phyloP scores from a whole-genome alignment of 2,888 invertebrate genomes.

The Hirtodrosophila duncani region DNA sequence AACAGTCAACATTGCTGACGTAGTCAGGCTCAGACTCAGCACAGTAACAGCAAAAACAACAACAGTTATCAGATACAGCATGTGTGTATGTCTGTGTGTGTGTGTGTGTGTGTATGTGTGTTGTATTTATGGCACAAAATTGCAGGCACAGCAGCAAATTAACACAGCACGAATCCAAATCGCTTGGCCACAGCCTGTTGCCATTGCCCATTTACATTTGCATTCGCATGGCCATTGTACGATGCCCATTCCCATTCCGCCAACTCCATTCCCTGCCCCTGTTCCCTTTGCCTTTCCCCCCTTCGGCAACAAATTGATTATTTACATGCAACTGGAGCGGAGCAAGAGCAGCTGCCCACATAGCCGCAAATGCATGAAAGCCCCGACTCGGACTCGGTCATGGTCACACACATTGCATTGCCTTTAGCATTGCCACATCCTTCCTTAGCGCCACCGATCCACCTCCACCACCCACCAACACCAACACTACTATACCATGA shows the following conservation, averaged over 20 bases:
- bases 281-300: too few relatives aligned
- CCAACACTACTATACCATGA: too few relatives aligned
- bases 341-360: too few relatives aligned
- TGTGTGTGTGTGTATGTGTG: conserved; percentile 8
- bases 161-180: conserved; percentile 54
- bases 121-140: conserved; percentile 62
- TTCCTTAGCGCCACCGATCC: too few relatives aligned
- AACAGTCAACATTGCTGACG: conserved; percentile 45
- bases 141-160: conserved; percentile 68
- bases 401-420: conserved; percentile 27
- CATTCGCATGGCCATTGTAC: too few relatives aligned
- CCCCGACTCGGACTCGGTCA: conserved; percentile 26
- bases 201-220: conserved; percentile 17
- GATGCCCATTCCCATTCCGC: conserved; percentile 12
- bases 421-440: not conserved
- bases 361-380: too few relatives aligned
- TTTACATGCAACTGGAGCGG: conserved; percentile 41
- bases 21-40: conserved; percentile 11
- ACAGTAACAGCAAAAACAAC: conserved; percentile 11
- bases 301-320: conserved; percentile 71
- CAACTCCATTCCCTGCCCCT: conserved; percentile 25
- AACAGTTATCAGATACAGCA: too few relatives aligned
- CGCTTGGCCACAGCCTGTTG: conserved; percentile 43
- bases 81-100: too few relatives aligned
- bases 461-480: too few relatives aligned